Base-by-base conservation (phyloP, 2,888 invertebrate genomes). In the Diarsia rubi region DNA sequence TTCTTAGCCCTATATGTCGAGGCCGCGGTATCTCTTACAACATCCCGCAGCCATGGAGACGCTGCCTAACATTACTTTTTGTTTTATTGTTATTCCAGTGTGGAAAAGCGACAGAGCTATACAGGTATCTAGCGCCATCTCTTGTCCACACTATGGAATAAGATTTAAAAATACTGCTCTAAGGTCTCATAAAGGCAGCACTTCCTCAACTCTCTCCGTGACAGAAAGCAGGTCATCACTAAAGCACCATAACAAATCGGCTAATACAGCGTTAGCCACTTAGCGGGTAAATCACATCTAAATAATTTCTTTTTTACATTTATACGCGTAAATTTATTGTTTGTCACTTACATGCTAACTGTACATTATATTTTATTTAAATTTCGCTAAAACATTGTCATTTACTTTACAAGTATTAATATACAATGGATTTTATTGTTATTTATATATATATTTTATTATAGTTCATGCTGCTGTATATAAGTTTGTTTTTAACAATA, bases 261-360 rank as follows among this genome's bases (percentile, higher is more conserved):
- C 72, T 52, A 31, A n/a, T 16, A 68, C 52, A 60, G 54, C 65
- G 21, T 63, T 12, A 76, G 69, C 76, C 68, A 77, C 77, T 42
- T 66, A 66, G 31, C 68, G 21, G 62, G 19, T 69, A 78, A 59
- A 57, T 57, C 49, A 75, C 79, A 72, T 69, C 27, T 78, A 78
- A 64, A 69, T 68, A 67, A 62, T 64, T 70, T 70, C 44, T 59
- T 71, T 60, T 76, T 60, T 75, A 77, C 69, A 72, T 71, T 70
- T 62, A 72, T 68, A 74, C 76, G 64, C 66, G 70, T 71, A 47
- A 66, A 49, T 74, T 83, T 84, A 85, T 85, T 85, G 85, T 85
- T 80, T 84, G 52, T 83, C 81, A 67, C 85, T 85, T 85, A 85
- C 1, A 62, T 45, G 44, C 81, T 85, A 85, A 69, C 85, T 85